phyloP scores from a whole-genome alignment of 2,888 invertebrate species.

The Margaritifera margaritifera region DNA sequence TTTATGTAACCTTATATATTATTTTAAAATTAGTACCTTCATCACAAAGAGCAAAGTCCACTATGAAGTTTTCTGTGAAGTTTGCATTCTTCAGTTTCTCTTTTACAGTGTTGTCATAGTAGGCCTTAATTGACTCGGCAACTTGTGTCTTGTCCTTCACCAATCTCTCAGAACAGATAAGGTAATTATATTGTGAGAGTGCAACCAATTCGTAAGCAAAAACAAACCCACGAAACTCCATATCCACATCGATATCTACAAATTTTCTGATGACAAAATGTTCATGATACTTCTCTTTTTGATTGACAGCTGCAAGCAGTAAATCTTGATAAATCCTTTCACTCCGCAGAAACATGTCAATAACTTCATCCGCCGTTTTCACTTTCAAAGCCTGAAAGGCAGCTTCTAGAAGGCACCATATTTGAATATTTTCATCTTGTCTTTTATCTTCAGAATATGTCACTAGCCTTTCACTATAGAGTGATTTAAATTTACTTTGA shows the following conservation, averaged over 20 bases:
- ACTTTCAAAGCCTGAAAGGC: constrained; percentile 53
- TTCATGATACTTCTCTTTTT: constrained; percentile 50
- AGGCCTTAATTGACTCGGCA: constrained; percentile 32
- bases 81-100: constrained; percentile 36
- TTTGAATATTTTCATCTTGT: constrained; percentile 52
- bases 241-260: constrained; percentile 59
- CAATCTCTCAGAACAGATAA: constrained; percentile 52
- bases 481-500: constrained; percentile 43
- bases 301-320: constrained; percentile 52
- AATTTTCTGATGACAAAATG: constrained; percentile 60
- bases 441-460: constrained; percentile 20
- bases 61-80: constrained; percentile 49
- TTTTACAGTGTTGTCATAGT: constrained; percentile 39
- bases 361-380: constrained; percentile 43
- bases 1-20: too few species aligned
- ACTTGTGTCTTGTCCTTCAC: constrained; percentile 34
- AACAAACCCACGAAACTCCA: constrained; percentile 65
- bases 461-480: constrained; percentile 41
- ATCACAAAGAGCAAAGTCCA: constrained; percentile 61
- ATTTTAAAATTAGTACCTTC: constrained; percentile 28
- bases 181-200: constrained; percentile 62
- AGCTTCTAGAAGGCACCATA: constrained; percentile 54
- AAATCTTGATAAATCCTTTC: constrained; percentile 63
- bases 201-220: constrained; percentile 45
- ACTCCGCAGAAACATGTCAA: constrained; percentile 59